These are phyloP conservation scores for Aleadryas rufinucha DNA, from an alignment of 2,113 vertebrate species.

Conservation along the genomic window DNA sequence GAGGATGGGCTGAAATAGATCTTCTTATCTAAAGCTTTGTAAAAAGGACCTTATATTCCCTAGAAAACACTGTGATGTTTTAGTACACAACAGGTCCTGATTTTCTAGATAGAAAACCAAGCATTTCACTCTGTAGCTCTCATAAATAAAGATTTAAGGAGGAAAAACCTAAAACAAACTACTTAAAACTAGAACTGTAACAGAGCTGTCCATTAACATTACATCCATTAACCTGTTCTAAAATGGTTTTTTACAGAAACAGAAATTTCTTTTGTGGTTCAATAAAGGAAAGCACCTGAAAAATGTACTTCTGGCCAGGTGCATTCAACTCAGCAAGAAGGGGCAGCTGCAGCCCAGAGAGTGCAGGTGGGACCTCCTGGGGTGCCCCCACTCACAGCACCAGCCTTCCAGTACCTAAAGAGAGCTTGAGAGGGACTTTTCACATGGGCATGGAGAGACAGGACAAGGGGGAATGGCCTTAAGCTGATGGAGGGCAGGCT, in stretches of 20 bases:
- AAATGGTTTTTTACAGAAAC: neutral
- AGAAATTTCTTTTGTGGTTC: neutral
- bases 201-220: neutral
- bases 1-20: fast-evolving
- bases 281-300: neutral
- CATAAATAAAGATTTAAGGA: neutral
- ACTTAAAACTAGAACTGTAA: neutral
- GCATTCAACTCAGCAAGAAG: neutral
- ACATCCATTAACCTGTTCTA: neutral
- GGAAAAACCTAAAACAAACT: fast-evolving
- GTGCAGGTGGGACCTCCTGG: neutral
- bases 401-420: neutral
- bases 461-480: neutral
- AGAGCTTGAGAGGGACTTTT: neutral
- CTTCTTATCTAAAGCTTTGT: neutral
- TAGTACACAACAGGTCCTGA: neutral
- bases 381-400: fast-evolving
- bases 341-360: neutral
- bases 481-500: neutral
- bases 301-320: neutral
- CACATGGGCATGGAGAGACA: fast-evolving
- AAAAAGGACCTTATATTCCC: fast-evolving
- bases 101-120: neutral
- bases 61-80: neutral
- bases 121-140: neutral